Evolutionary conservation across 2,888 invertebrate genomes (phyloP).

Genomic region (Megastigmus dorsalis): DNA sequence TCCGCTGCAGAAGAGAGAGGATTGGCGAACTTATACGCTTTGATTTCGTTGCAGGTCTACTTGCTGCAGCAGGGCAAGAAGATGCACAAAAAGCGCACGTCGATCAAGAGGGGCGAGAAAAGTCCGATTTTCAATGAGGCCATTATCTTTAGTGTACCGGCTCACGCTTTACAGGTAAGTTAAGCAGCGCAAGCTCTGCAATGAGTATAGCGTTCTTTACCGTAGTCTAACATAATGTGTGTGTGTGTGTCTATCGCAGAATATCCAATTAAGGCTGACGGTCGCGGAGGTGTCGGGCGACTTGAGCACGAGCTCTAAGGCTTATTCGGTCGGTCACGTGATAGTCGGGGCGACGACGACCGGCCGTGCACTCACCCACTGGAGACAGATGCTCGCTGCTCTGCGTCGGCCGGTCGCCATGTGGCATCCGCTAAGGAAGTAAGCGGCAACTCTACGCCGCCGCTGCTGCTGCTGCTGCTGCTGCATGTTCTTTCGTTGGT

Average conservation of each 20-base stretch:
- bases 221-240: too few relatives aligned
- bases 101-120: conserved; percentile 83
- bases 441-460: conserved; percentile 30
- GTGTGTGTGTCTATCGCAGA: too few relatives aligned
- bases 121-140: conserved; percentile 90
- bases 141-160: conserved; percentile 88
- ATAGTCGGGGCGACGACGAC: conserved; percentile 84
- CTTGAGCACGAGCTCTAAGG: conserved; percentile 75
- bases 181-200: too few relatives aligned
- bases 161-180: conserved; percentile 80
- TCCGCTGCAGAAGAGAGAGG: too few relatives aligned
- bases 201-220: too few relatives aligned
- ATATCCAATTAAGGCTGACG: conserved; percentile 84
- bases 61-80: conserved; percentile 87
- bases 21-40: not conserved
- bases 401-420: conserved; percentile 87
- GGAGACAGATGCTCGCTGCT: conserved; percentile 89
- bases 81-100: conserved; percentile 87
- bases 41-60: conserved; percentile 78
- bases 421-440: conserved; percentile 86
- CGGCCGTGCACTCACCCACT: conserved; percentile 85
- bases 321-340: conserved; percentile 85
- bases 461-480: not conserved
- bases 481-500: too few relatives aligned
- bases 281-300: conserved; percentile 76